Evolutionary conservation across 2,888 invertebrate genomes (phyloP), one percentile per base, ranked within the genome.

Genomic region (Plutella xylostella): DNA sequence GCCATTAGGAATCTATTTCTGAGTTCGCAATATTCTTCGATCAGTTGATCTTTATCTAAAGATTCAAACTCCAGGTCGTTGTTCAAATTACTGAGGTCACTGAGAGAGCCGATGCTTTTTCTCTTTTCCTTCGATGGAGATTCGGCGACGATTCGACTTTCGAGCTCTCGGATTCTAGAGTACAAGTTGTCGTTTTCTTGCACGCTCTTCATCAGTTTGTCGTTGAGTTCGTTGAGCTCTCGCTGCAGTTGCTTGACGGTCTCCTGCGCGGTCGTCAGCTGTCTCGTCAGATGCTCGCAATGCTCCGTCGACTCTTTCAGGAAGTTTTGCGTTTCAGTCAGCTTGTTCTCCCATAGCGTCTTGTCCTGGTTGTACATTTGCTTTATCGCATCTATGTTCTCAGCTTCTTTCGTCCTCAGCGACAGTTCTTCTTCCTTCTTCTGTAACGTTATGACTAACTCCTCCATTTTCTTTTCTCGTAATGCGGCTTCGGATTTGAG

Each of bases 1-100:
- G 94, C 94, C 65, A 92, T 92, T 57, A 92, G 89, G 61, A 94
- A 94, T 46, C 94, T 86, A 38, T 87, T 86, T 49, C 90, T 87
- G 47, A 94, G 72, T 58, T 94, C 93, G 33, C 89, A 86, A 64
- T 92, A 94, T 61, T 94, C 93, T 58, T 94, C 93, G 54, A 92
- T 89, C 43, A 94, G 77, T 58, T 89, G 89, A 57, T 91, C 91
- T 53, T 91, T 90, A 60, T 92, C 92, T 55, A 93, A 74, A 12
- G 87, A 85, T 55, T 90, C 90, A 1, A 93, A 78, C 74, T 93
- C 90, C 46, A 91, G 74, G 53, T 93, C 92, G 57, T 90, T 80
- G 65, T 92, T 92, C 45, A 94, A 86, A 58, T 92, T 92, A 6
- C 92, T 92, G 30, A 94, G 85, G 66, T 94, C 93, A 54, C 91